These are phyloP conservation scores for Gymnocypris eckloni DNA, from an alignment of 2,797 vertebrate species.

Conservation along the genomic window DNA sequence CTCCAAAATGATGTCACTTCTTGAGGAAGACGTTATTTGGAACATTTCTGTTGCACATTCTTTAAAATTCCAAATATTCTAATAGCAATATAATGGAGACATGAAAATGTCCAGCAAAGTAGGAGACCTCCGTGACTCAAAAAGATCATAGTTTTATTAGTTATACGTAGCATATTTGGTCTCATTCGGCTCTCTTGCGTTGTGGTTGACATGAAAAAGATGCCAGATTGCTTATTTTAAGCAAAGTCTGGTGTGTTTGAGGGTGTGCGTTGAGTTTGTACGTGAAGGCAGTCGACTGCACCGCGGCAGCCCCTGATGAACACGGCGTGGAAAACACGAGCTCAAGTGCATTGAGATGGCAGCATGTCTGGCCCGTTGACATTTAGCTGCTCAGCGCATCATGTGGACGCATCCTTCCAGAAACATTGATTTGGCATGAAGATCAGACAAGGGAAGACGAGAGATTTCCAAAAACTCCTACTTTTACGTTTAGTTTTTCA, in stretches of 20 bases:
- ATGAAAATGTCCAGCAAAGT: background rate
- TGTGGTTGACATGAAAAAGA: background rate
- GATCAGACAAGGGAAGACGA: slow-evolving; percentile 37
- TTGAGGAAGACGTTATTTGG: background rate
- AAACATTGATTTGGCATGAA: slow-evolving; percentile 66
- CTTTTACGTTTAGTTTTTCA: background rate
- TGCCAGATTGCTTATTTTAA: background rate
- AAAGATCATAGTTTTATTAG: background rate
- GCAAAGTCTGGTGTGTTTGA: background rate
- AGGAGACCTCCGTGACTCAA: background rate
- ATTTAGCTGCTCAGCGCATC: slow-evolving; percentile 64
- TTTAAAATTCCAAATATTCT: background rate
- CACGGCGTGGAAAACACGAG: background rate
- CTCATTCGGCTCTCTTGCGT: background rate
- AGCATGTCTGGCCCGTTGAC: slow-evolving; percentile 62
- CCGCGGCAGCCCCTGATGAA: background rate
- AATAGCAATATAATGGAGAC: background rate
- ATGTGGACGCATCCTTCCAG: slow-evolving; percentile 61
- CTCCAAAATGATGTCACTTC: background rate
- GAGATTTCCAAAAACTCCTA: slow-evolving; percentile 8
- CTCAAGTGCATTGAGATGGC: slow-evolving; percentile 12
- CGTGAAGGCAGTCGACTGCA: slow-evolving; percentile 4
- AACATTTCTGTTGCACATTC: background rate
- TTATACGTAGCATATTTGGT: background rate
- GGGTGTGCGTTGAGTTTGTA: background rate